Base-by-base conservation (phyloP, 2,888 invertebrate genomes). In the Trissolcus japonicus region DNA sequence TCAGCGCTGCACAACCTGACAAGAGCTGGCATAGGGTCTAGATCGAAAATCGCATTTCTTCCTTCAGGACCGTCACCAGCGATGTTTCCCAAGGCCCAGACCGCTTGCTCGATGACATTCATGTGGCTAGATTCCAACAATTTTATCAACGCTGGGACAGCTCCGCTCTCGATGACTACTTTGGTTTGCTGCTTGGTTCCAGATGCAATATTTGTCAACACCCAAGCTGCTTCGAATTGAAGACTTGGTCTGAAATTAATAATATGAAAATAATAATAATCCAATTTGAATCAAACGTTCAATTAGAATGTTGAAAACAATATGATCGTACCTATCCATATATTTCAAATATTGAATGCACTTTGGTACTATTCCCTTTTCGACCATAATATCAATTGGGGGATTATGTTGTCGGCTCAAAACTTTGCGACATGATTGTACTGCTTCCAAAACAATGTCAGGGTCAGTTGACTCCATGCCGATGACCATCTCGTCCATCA, bases 141-240 rank as follows among this genome's bases (percentile, higher is more conserved):
- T 0, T 90, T 86, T 19, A 97, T 92, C 61, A 99, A 92, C 73
- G 94, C 93, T 0, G 95, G 95, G 19, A 99, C 92, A 0, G 97
- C 98, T n/a, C 96, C 95, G 43, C 94, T 92, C 87, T 94, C 91
- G 0, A 98, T 94, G 0, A 98, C 97, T 16, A 94, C 93, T 81
- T 94, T 92, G 0, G 99, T 99, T 88, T 99, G 98, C 0, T 94
- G 94, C 0, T 95, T 93, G 0, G 96, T 96, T 7, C 99, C 99
- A 0, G 98, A 98, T 0, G 99, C 98, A 63, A 99, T 96, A 87
- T 99, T 99, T 25, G 99, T 99, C 67, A 99, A 90, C 0, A 98
- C 98, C 99, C 99, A 99, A 0, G 98, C 95, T 0, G 98, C 95
- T 90, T 99, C 99, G 90, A 99, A 99, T 88, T 98, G 96, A 0